A percentile compares a stretch with the other conserved stretches of the same genome.
phyloP scores from a whole-genome alignment of 92 coral and sea anemone species.

The Blastomussa wellsi region DNA sequence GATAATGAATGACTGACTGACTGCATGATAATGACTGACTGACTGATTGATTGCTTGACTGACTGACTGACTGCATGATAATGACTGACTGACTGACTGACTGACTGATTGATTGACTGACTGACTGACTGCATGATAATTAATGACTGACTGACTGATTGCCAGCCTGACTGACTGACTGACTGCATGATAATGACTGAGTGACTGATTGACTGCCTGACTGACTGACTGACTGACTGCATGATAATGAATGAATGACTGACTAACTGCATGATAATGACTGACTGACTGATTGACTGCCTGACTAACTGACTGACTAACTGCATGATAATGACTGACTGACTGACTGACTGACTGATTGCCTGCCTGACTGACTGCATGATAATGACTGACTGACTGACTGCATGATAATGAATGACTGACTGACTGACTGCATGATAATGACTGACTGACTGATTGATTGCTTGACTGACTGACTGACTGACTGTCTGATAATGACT shows the following conservation, averaged over 20 bases:
- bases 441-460: not conserved
- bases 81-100: not conserved
- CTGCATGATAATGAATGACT: too few relatives aligned
- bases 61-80: not conserved
- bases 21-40: slow-evolving; percentile 1
- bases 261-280: not conserved
- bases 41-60: not conserved
- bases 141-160: not conserved
- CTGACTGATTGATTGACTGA: not conserved
- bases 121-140: not conserved
- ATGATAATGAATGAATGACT: too few relatives aligned
- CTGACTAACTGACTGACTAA: not conserved
- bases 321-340: too few relatives aligned
- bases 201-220: not conserved
- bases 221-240: not conserved
- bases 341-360: slow-evolving; percentile 1
- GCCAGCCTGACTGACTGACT: not conserved
- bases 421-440: not conserved
- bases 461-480: too few relatives aligned
- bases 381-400: not conserved
- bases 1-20: not conserved
- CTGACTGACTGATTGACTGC: not conserved
- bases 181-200: not conserved
- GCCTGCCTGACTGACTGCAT: not conserved
- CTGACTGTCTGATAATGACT: not conserved